Evolutionary conservation across 2,113 vertebrate genomes (phyloP), one percentile per base, ranked within the genome.

Genomic region (Tringa solitaria): DNA sequence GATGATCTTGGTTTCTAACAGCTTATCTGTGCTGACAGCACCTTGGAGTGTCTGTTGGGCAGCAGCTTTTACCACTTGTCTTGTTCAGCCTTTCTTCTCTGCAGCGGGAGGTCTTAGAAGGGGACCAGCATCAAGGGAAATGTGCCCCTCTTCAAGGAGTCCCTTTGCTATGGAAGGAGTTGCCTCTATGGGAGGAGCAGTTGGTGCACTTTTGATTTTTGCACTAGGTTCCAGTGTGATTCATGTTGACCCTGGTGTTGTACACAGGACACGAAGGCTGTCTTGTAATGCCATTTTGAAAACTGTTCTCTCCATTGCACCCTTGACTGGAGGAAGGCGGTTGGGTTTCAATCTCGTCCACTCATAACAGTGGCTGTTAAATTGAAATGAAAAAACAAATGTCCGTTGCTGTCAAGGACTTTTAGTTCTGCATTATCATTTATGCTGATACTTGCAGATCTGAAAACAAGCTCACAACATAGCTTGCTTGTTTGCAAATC

Each of bases 401-500:
- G 64, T 70, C 89, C 0, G 35, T 94, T 0, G 4, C 81, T 89
- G 89, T 94, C 87, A 97, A 97, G 94, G 95, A 94, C 91, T 97
- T 93, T 18, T 87, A 39, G 15, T 94, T 91, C 89, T 96, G 91
- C 93, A 72, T 96, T 94, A 95, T 91, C 87, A 84, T 96, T 96
- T 96, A 73, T 94, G 95, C 95, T 97, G 96, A 96, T 95, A 89
- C 51, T 84, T 64, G 96, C 94, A 95, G 89, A 84, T 96, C 84
- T 93, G 89, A 69, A 87, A 87, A 93, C 19, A 3, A 91, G 84
- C 87, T 96, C 87, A 48, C 69, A 48, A 60, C 48, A 15, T 37
- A 82, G 91, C 68, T 59, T 59, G 64, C 86, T 91, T 54, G 72
- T 95, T 93, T 84, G 93, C 89, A 79, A 51, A 79, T 89, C 77